These are phyloP conservation scores for Drosophila micromelanica DNA, from an alignment of 1,140 invertebrate genomes.

Conservation along the genomic window DNA sequence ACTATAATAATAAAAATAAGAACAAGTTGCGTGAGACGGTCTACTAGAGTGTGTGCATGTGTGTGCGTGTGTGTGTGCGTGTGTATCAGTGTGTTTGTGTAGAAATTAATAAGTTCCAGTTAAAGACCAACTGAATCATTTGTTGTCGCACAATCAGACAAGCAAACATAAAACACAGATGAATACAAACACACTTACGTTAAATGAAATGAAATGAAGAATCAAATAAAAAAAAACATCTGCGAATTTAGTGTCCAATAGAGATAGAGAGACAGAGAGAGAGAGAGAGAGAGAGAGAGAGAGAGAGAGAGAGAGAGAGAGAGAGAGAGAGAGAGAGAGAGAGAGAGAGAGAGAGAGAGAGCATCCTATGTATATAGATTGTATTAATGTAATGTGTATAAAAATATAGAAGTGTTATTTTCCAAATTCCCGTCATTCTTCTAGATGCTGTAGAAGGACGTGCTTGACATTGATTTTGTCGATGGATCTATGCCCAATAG, in stretches of 20 bases:
- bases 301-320: not conserved
- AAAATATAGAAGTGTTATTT: not conserved
- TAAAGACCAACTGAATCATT: slow-evolving; percentile 66
- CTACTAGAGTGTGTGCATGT: slow-evolving; percentile 6
- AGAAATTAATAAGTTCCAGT: slow-evolving; percentile 64
- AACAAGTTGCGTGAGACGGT: slow-evolving; percentile 47
- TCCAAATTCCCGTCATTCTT: not conserved
- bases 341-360: not conserved
- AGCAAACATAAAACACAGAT: slow-evolving; percentile 50
- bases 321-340: not conserved
- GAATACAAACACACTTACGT: slow-evolving; percentile 9
- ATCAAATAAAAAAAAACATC: slow-evolving; percentile 26
- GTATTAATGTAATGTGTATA: not conserved
- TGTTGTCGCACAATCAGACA: slow-evolving; percentile 60
- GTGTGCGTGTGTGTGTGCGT: not conserved
- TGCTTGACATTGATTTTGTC: fast-evolving
- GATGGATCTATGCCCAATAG: not conserved
- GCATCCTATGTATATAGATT: too few relatives aligned
- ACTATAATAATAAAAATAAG: slow-evolving; percentile 30
- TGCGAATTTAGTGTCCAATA: slow-evolving; percentile 15
- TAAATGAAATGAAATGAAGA: too few relatives aligned
- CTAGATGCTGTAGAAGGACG: not conserved
- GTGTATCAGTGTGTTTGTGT: slow-evolving; percentile 33
- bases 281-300: not conserved
- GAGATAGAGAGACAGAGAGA: not conserved